These are phyloP conservation scores for Rhineura floridana DNA, from an alignment of 2,113 vertebrate genomes.

Conservation along the genomic window DNA sequence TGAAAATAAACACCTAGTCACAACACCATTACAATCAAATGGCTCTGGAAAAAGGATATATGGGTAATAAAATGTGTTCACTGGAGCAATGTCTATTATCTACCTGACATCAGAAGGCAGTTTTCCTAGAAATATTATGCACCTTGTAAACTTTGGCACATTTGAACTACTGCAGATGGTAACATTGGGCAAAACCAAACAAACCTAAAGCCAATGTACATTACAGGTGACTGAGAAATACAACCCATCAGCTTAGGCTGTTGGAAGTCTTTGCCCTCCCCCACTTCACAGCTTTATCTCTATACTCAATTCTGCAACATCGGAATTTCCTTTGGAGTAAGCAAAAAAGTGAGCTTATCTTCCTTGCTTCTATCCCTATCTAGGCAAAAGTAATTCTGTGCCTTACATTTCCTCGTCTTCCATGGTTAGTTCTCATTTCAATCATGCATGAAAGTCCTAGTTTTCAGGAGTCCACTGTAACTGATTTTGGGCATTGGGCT, in stretches of 20 bases:
- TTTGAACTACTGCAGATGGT: neutral
- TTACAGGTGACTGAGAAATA: neutral
- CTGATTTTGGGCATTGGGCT: no score
- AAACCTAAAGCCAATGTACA: neutral
- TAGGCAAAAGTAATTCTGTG: neutral
- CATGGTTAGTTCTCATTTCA: neutral
- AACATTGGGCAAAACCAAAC: neutral
- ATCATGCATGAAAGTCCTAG: neutral
- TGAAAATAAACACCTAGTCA: neutral
- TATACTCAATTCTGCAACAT: no score
- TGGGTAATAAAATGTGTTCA: neutral
- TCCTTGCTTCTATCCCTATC: neutral
- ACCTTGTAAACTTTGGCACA: neutral
- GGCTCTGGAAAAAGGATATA: neutral
- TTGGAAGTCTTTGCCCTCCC: neutral
- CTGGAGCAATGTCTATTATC: neutral
- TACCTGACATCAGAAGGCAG: neutral
- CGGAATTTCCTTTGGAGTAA: neutral
- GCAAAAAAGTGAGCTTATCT: neutral
- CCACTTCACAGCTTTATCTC: neutral
- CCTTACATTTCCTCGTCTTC: neutral
- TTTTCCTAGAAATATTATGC: neutral
- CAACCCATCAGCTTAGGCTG: neutral
- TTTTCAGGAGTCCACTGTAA: neutral
- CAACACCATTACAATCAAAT: neutral